Evolutionary conservation across 2,113 vertebrate genomes (phyloP), one percentile per base, ranked within the genome.

Genomic region (Melanerpes formicivorus): DNA sequence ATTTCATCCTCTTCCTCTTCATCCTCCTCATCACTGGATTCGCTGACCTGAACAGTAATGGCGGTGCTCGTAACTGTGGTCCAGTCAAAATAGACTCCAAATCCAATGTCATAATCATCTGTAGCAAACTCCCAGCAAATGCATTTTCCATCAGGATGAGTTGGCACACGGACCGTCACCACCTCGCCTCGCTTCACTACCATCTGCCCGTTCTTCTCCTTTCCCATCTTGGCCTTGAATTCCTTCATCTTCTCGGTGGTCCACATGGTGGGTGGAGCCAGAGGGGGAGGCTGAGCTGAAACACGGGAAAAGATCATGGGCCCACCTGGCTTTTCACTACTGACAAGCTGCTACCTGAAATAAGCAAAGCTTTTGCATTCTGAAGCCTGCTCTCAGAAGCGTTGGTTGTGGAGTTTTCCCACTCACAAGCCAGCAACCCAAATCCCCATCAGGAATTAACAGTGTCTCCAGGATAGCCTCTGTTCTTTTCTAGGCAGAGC

Each of bases 81-180:
- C 99, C 99, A 99, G 96, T 99, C 99, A 96, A 99, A 99, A 96
- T 99, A 99, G 78, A 99, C 97, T 69, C 99, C 99, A 86, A 99
- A 99, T 58, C 99, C 99, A 67, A 99, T 99, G 96, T 99, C 99
- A 1, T 99, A 99, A 93, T 98, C 97, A 16, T 99, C 99, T 0
- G 99, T 99, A 7, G 99, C 99, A 84, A 99, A 99, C 96, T 99
- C 99, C 99, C 99, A 99, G 97, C 99, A 99, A 84, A 99, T 98
- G 21, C 97, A 98, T 90, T 98, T 99, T 67, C 98, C 99, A 67
- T 99, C 98, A 5, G 99, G 99, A 62, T 99, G 98, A 9, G 99
- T 99, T 74, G 99, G 99, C 54, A 99, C 99, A 2, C 98, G 97
- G 66, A 99, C 98, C 2, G 99, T 99, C 97, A 99, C 98, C 73